These are phyloP conservation scores for Tribolium castaneum DNA, from an alignment of 1,140 invertebrate genomes.

Conservation along the genomic window DNA sequence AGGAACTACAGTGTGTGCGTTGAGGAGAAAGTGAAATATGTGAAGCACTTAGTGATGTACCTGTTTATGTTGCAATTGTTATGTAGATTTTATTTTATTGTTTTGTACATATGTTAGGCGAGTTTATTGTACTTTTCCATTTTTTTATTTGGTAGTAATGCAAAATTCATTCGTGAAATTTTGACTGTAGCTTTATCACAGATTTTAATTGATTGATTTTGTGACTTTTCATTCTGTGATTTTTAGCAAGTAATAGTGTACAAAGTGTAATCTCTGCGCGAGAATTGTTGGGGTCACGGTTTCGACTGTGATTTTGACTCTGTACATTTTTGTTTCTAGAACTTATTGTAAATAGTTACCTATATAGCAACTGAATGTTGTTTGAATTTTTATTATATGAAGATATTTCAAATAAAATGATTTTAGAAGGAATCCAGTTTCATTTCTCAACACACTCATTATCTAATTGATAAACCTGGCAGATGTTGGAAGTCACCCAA, in stretches of 20 bases:
- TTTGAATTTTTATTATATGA: conserved; percentile 51
- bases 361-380: conserved; percentile 54
- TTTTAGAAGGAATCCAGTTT: conserved; percentile 44
- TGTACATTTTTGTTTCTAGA: conserved; percentile 55
- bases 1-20: conserved; percentile 33
- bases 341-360: conserved; percentile 55
- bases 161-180: conserved; percentile 25
- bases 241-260: conserved; percentile 50
- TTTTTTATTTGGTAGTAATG: conserved; percentile 34
- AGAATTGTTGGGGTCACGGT: conserved; percentile 30
- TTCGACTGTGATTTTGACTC: conserved; percentile 39
- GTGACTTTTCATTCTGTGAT: conserved; percentile 34
- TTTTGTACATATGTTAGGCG: conserved; percentile 58
- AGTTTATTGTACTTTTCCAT: conserved; percentile 44
- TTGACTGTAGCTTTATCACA: conserved; percentile 39
- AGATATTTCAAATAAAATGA: conserved; percentile 47
- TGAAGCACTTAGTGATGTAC: conserved; percentile 56
- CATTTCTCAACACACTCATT: neutral
- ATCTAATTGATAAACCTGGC: neutral
- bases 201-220: conserved; percentile 40
- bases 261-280: conserved; percentile 42
- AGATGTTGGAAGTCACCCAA: neutral
- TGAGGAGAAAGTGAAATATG: conserved; percentile 44
- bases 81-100: conserved; percentile 61
- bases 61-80: conserved; percentile 63